A percentile compares a stretch with the other conserved stretches of the same genome.
These are phyloP conservation scores for Drosophila rellima DNA, from an alignment of 2,888 invertebrate genomes.

Conservation along the genomic window DNA sequence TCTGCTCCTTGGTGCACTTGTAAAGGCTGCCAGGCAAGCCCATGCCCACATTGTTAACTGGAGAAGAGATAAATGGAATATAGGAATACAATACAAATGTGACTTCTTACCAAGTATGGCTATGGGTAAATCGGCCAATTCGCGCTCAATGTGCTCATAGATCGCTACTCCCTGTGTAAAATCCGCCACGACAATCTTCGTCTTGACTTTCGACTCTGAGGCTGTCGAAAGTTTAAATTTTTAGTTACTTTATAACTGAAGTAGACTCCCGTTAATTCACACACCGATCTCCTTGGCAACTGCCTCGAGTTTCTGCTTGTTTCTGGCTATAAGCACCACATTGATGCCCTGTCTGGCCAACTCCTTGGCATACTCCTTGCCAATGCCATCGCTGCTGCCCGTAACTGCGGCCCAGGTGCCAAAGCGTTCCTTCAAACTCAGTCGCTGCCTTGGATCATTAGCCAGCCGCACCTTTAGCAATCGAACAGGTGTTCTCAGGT, in stretches of 20 bases:
- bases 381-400: constrained; percentile 96
- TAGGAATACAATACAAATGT: background rate
- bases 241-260: background rate
- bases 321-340: constrained; percentile 92
- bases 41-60: constrained; percentile 89
- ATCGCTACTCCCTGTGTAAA: constrained; percentile 90
- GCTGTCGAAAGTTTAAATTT: constrained; percentile 76
- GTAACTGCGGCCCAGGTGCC: constrained; percentile 96
- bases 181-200: constrained; percentile 91
- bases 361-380: constrained; percentile 93
- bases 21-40: constrained; percentile 91
- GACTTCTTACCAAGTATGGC: constrained; percentile 91
- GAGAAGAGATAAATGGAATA: background rate
- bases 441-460: constrained; percentile 88
- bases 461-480: constrained; percentile 79
- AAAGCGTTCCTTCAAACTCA: constrained; percentile 88
- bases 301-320: constrained; percentile 89
- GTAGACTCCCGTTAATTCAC: constrained; percentile 30
- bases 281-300: constrained; percentile 91
- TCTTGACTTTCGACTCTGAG: constrained; percentile 88
- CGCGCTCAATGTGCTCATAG: constrained; percentile 89
- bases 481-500: constrained; percentile 88
- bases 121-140: constrained; percentile 90
- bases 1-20: constrained; percentile 89
- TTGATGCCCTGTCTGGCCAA: constrained; percentile 91